Evolutionary conservation across 2,113 vertebrate species (phyloP), one percentile per base, ranked within the genome.

Genomic region (Peromyscus californicus): DNA sequence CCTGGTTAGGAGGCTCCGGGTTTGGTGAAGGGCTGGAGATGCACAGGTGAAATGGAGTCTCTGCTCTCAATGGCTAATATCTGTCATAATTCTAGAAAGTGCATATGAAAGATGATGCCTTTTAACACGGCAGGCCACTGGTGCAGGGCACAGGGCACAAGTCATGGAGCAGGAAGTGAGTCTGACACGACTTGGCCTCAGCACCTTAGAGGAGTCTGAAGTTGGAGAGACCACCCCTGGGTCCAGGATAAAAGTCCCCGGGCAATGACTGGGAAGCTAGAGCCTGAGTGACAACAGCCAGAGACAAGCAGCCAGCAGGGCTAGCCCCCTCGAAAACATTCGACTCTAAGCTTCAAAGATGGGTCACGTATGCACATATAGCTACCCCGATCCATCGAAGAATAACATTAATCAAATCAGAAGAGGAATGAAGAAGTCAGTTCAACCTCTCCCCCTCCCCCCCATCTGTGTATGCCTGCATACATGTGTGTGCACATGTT

Each of bases 141-240:
- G 95, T 24, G 0, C 31, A 7, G n/a, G 57, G 59, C 75, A 91
- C 84, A 57, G 39, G 57, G 59, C 75, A 91, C 84, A 57, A n/a
- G 97, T 76, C n/a, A 93, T 96, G 96, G 96, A 70, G 93, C 39
- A 45, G 19, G 11, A 95, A 94, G 65, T 87, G 59, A 87, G 95
- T 63, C 84, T 63, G 36, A 33, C 54, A 89, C 1, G 6, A 36
- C 48, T 26, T 57, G 67, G 96, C 90, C 98, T 97, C 33, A 0
- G 95, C 51, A 0, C 85, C 69, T 88, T 75, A 87, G 79, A 89
- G 91, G 78, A 93, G 19, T 33, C 8, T 63, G 21, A 96, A 97
- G 95, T 97, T 17, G 96, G 26, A 85, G 42, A 97, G 76, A 90
- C 85, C 93, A 96, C 89, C 63, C 75, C 89, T 4, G 70, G 33